A percentile compares a stretch with the other conserved stretches of the same genome.
These are phyloP conservation scores for Leiothrix lutea DNA, from an alignment of 2,113 vertebrate species.

Conservation along the genomic window DNA sequence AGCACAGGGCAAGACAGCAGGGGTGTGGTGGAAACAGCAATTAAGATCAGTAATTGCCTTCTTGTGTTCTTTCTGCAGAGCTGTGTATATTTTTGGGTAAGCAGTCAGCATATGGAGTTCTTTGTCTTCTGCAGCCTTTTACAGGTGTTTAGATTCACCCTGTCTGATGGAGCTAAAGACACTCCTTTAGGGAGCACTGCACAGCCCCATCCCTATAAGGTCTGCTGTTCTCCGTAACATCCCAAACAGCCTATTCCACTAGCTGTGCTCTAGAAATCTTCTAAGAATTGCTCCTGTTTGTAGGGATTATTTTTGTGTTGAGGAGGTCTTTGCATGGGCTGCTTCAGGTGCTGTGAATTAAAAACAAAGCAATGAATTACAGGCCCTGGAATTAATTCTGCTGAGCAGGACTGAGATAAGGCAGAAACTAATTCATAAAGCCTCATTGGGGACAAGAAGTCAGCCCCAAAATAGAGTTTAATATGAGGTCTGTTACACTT, in stretches of 20 bases:
- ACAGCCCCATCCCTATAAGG: not conserved
- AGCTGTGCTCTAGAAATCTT: not conserved
- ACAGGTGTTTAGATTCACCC: not conserved
- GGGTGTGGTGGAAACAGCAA: not conserved
- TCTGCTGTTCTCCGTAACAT: not conserved
- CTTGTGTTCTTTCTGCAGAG: not conserved
- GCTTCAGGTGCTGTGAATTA: not conserved
- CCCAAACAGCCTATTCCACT: not conserved
- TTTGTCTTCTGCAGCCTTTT: not conserved
- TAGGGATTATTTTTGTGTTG: not conserved
- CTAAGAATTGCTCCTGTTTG: not conserved
- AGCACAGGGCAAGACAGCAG: not conserved
- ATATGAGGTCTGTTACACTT: not conserved
- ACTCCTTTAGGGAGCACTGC: not conserved
- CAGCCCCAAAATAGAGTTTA: not conserved
- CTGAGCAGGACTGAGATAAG: not conserved
- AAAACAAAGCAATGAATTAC: not conserved
- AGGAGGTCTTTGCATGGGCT: not conserved
- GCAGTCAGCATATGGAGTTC: not conserved
- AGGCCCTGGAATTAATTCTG: not conserved
- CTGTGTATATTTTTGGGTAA: not conserved
- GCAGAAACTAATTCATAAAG: not conserved
- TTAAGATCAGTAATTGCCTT: not conserved
- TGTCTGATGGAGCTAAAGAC: not conserved
- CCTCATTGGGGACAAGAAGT: not conserved